These are phyloP conservation scores for Sapajus apella DNA, from an alignment of 2,113 vertebrate species.

Conservation along the genomic window DNA sequence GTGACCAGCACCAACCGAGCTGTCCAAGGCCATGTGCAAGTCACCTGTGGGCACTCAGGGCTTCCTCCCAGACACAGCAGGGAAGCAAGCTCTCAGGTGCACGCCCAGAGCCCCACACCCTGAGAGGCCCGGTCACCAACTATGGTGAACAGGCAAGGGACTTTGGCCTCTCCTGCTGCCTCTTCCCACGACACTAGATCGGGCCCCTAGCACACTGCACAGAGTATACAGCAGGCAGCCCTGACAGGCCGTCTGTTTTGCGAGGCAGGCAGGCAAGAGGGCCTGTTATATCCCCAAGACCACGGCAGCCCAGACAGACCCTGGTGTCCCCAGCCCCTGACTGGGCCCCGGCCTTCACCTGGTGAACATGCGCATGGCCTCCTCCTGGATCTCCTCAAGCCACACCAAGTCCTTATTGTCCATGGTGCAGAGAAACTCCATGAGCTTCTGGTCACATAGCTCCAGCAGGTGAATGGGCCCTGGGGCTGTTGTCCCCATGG, in stretches of 20 bases:
- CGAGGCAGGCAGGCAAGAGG: no score
- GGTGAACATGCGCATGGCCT: slow-evolving; percentile 91
- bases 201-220: background rate
- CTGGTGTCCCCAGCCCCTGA: rapidly evolving
- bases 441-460: slow-evolving; percentile 84
- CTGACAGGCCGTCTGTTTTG: background rate
- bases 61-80: background rate
- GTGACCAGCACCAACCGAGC: background rate
- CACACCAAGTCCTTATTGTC: slow-evolving; percentile 90
- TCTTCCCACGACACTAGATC: background rate
- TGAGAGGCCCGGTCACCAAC: background rate
- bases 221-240: background rate
- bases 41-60: background rate
- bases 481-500: slow-evolving; percentile 75
- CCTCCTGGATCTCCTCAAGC: slow-evolving; percentile 93
- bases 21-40: background rate
- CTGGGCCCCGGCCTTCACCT: slow-evolving; percentile 79
- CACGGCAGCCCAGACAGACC: background rate
- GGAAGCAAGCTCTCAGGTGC: background rate
- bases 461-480: slow-evolving; percentile 79
- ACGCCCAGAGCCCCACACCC: background rate
- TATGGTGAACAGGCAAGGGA: background rate
- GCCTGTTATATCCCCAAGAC: background rate
- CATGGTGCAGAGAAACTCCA: slow-evolving; percentile 85
- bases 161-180: background rate